Evolutionary conservation across 2,113 vertebrate species (phyloP).

Genomic region (Ailurus styani): DNA sequence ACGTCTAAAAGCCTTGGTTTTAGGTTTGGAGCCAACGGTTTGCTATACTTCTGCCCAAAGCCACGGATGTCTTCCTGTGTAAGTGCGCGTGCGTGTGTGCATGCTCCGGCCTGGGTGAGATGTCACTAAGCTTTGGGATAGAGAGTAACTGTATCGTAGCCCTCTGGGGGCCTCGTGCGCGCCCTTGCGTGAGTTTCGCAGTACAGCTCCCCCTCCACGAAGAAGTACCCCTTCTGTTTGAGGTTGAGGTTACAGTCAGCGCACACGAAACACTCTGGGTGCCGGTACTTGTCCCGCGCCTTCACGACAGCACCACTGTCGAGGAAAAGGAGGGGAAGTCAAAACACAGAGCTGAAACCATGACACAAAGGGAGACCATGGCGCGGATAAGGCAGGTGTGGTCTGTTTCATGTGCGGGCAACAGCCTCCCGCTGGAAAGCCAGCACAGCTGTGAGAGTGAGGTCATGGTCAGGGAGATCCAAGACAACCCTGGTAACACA

Average conservation of each 20-base stretch:
- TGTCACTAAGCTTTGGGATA: conserved; percentile 88
- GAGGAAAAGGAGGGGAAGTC: background rate
- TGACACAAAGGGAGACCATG: fast-evolving
- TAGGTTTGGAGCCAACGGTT: background rate
- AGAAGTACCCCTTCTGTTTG: conserved; percentile 98
- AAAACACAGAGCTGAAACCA: background rate
- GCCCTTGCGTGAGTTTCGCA: conserved; percentile 94
- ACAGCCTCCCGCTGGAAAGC: too few relatives aligned
- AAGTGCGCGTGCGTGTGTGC: background rate
- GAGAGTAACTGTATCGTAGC: conserved; percentile 90
- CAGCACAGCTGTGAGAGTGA: background rate
- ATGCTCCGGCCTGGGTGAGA: background rate
- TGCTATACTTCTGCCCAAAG: conserved; percentile 53
- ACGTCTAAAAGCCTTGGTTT: conserved; percentile 62
- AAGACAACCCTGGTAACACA: background rate
- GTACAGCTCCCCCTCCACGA: conserved; percentile 95
- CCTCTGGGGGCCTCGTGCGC: conserved; percentile 91
- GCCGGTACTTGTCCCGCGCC: conserved; percentile 93
- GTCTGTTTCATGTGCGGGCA: background rate
- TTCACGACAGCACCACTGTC: conserved; percentile 94
- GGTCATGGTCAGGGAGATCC: background rate
- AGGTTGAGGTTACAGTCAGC: conserved; percentile 95
- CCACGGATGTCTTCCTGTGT: conserved; percentile 4
- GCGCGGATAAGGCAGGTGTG: background rate
- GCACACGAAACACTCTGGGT: conserved; percentile 97